Conservation (phyloP, 92 coral and sea anemone species). For the Siderastrea siderea region DNA sequence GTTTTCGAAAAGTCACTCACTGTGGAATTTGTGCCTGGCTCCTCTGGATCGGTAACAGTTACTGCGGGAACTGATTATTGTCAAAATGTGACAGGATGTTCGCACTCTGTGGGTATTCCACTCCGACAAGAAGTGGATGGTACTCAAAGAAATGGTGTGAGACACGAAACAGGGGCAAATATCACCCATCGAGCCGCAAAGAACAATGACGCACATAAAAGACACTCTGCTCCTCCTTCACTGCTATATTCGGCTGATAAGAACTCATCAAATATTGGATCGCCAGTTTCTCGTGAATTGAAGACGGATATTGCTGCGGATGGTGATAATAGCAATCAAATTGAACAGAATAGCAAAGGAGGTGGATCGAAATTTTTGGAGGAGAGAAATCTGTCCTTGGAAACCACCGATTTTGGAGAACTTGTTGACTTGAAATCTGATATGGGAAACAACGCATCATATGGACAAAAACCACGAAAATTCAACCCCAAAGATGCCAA, state of each 20-base stretch:
- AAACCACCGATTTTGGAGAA: slow-evolving; percentile 6
- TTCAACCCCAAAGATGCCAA: slow-evolving; percentile 31
- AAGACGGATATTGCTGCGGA: slow-evolving; percentile 34
- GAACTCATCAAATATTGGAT: slow-evolving; percentile 48
- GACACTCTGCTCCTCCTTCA: slow-evolving; percentile 50
- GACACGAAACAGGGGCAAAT: slow-evolving; percentile 13
- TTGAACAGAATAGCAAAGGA: neutral
- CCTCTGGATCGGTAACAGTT: slow-evolving; percentile 21
- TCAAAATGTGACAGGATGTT: slow-evolving; percentile 18
- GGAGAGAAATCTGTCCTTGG: neutral
- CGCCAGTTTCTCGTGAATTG: slow-evolving; percentile 28
- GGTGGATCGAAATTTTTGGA: neutral
- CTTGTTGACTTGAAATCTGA: slow-evolving; percentile 16
- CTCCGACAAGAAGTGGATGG: slow-evolving; percentile 4
- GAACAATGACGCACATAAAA: slow-evolving; percentile 26
- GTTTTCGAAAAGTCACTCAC: slow-evolving; percentile 31
- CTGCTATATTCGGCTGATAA: slow-evolving; percentile 20
- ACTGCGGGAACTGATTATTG: neutral
- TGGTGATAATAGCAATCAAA: slow-evolving; percentile 19
- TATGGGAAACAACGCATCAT: slow-evolving; percentile 51
- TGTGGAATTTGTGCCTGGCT: slow-evolving; percentile 43
- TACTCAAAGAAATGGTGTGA: neutral
- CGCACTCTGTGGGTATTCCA: slow-evolving; percentile 1
- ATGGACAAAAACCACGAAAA: slow-evolving; percentile 47
- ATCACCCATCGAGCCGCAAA: slow-evolving; percentile 44